These are phyloP conservation scores for Hylaeus anthracinus DNA, from an alignment of 1,140 invertebrate genomes.

Conservation along the genomic window DNA sequence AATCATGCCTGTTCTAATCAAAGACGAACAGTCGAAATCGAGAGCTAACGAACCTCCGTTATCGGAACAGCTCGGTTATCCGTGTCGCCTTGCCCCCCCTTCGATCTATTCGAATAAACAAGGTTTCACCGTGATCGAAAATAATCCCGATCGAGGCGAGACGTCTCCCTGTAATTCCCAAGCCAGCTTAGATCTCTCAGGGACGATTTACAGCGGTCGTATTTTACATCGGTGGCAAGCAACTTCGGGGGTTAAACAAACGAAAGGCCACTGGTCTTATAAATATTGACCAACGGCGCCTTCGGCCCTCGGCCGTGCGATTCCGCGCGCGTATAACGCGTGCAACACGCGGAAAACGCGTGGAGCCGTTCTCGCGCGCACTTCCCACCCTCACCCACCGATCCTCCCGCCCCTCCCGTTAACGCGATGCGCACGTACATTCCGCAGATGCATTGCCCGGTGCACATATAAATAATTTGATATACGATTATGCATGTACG, in stretches of 20 bases:
- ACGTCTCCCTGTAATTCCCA: not conserved
- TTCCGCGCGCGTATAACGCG: not conserved
- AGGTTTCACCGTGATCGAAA: too few species aligned
- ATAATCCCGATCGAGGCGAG: too few species aligned
- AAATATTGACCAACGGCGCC: conserved; percentile 42
- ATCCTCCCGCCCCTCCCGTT: too few species aligned
- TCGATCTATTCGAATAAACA: too few species aligned
- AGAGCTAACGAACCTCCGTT: too few species aligned
- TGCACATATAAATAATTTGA: conserved; percentile 74
- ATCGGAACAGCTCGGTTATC: too few species aligned
- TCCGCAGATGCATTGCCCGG: conserved; percentile 43
- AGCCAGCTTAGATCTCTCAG: not conserved
- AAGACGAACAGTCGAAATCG: too few species aligned
- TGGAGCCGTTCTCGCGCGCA: conserved; percentile 1
- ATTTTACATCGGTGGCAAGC: conserved; percentile 13
- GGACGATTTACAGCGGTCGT: conserved; percentile 11
- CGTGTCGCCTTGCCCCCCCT: too few species aligned
- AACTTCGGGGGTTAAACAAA: conserved; percentile 12
- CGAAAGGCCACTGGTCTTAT: conserved; percentile 23
- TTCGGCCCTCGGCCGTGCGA: not conserved
- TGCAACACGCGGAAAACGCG: not conserved
- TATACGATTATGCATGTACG: conserved; percentile 71
- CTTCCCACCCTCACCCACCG: too few species aligned
- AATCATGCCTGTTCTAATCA: too few species aligned
- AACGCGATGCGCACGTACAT: conserved; percentile 25